Evolutionary conservation across 30 jellyfish, hydroid and myxozoan species (phyloP).

Genomic region (Pseudorhiza aurosa): DNA sequence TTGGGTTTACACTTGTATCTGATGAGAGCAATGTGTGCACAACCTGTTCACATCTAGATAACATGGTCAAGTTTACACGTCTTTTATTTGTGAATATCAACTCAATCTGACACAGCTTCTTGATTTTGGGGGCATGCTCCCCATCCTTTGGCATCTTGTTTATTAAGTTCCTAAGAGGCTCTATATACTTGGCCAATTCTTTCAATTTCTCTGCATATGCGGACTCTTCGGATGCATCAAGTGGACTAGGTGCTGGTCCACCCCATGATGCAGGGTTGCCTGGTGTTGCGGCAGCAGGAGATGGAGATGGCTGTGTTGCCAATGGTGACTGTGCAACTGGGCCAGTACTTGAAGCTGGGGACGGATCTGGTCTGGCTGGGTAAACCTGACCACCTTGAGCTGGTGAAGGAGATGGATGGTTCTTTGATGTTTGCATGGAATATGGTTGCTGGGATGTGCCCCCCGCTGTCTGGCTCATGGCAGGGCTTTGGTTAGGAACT

Average conservation of each 20-base stretch:
- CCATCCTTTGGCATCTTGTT: slow-evolving; percentile 70
- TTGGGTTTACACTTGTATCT: slow-evolving; percentile 32
- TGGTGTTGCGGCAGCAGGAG: slow-evolving; percentile 72
- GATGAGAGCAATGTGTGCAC: slow-evolving; percentile 43
- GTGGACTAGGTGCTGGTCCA: slow-evolving; percentile 77
- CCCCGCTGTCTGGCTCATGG: slow-evolving; percentile 20
- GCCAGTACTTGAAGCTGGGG: slow-evolving; percentile 47
- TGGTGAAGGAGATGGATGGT: slow-evolving; percentile 71
- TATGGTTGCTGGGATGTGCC: slow-evolving; percentile 31
- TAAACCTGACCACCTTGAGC: slow-evolving; percentile 41
- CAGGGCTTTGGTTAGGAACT: slow-evolving; percentile 44
- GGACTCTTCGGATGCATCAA: slow-evolving; percentile 66
- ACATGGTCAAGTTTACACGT: slow-evolving; percentile 35
- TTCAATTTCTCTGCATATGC: slow-evolving; percentile 71
- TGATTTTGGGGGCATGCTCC: slow-evolving; percentile 60
- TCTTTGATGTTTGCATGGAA: slow-evolving; percentile 14
- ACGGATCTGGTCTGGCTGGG: slow-evolving; percentile 45
- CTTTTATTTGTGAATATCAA: slow-evolving; percentile 49
- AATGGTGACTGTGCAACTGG: slow-evolving; percentile 66
- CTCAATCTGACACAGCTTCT: slow-evolving; percentile 37
- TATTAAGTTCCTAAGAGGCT: slow-evolving; percentile 67
- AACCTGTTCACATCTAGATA: slow-evolving; percentile 49
- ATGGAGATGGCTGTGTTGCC: slow-evolving; percentile 68
- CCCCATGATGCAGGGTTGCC: slow-evolving; percentile 76
- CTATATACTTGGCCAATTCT: slow-evolving; percentile 48